Base-by-base conservation (phyloP, 2,113 vertebrate genomes). In the Procavia capensis region DNA sequence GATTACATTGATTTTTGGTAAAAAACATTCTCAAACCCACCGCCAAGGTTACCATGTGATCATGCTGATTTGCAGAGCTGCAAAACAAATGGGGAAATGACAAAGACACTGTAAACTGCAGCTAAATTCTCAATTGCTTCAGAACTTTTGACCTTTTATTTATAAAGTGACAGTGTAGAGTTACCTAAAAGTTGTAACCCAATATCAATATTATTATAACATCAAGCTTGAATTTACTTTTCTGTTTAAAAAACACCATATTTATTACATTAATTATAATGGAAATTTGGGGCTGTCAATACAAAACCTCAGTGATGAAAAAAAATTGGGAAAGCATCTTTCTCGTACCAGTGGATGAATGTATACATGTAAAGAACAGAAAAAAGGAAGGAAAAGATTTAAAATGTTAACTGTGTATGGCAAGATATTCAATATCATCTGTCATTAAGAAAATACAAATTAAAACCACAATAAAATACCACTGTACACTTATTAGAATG, bases 61-160 rank as follows among this genome's bases (percentile, higher is more conserved):
- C 29, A 43, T n/a, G 54, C 29, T 92, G 45, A 66, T 85, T 85
- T 85, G 50, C 29, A 68, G 45, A 85, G 59, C 29, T 92, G 45
- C 59, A 45, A 9, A 54, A 11, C 50, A 57, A 85, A 76, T 41
- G 24, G n/a, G 57, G 63, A 68, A 57, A 68, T n/a, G 29, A 20
- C 45, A 85, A 66, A 78, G 29, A 19, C 39, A 24, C 20, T 64
- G 36, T 29, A 85, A 85, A 78, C 59, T 43, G 78, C 27, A 43
- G 16, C 34, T 78, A 43, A 85, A 57, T 92, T 85, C 82, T 78
- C 72, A 66, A 45, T n/a, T 27, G 14, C 45, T 78, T 85, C 59
- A 85, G 45, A 92, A 85, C 59, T 54, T 78, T 66, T 68, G 9
- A 78, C 22, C 45, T 92, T 76, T 85, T 85, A 78, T 57, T 85